Base-by-base conservation (phyloP, 2,888 invertebrate genomes). In the Zaprionus lineosus region DNA sequence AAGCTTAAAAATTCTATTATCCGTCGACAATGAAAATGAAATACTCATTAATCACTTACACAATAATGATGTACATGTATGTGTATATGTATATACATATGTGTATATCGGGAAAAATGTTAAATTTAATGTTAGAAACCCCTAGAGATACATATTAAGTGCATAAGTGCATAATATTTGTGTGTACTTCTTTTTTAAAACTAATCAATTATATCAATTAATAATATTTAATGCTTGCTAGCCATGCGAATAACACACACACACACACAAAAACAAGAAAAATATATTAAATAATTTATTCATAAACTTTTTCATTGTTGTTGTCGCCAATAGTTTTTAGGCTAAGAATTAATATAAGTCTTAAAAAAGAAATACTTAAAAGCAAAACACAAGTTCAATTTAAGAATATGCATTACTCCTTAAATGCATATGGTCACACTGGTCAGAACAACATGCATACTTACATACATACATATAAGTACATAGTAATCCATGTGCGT, bases 111-210 rank as follows among this genome's bases (percentile, higher is more conserved):
- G 44, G 9, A 33, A 14, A 7, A 65, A 56, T 61, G 67, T 66
- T 69, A 53, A 50, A 68, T 62, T 68, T 18, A 71, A 61, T 69
- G 72, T 69, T 69, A 66, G 72, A 52, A 48, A 69, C 28, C 21
- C 28, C 28, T 33, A n/a, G n/a, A n/a, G n/a, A 43, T 31, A 43
- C 14, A 48, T 34, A 28, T 19, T 28, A 44, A 29, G 59, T 60
- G 37, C 37, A 36, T 40, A 29, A 16, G 11, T 61, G 39, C n/a
- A n/a, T n/a, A n/a, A n/a, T 52, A 26, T 61, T 46, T 29, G 15
- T 51, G 36, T 50, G 36, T 48, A 34, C 19, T 18, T 29, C n/a
- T 29, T 29, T 37, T 37, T 37, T 37, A 52, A 59, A 31, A 40
- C 46, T 48, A 44, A 44, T 34, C 47, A 61, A 36, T 44, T 62